Evolutionary conservation across 2,113 vertebrate genomes (phyloP).

Genomic region (Garra rufa): DNA sequence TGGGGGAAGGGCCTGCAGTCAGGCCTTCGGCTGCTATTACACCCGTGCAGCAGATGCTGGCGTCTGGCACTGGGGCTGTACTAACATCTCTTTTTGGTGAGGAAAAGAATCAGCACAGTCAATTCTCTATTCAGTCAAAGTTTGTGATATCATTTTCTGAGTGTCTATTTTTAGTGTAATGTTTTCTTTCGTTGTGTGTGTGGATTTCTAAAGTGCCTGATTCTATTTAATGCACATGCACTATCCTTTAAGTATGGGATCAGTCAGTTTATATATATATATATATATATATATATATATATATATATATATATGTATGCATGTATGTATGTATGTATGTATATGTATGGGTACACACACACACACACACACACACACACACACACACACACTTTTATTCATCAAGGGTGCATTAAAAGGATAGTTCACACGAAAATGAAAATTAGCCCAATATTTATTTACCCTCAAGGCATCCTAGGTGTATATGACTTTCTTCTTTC

Average conservation of each 20-base stretch:
- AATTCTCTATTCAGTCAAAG: background rate
- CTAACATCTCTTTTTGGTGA: slow-evolving; percentile 94
- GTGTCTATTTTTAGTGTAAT: background rate
- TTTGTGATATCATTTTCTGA: background rate
- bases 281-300: too few species aligned
- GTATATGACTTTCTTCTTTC: too few species aligned
- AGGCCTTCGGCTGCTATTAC: slow-evolving; percentile 77
- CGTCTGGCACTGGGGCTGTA: slow-evolving; percentile 90
- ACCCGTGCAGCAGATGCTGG: slow-evolving; percentile 93
- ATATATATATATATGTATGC: too few species aligned
- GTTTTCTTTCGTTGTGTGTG: background rate
- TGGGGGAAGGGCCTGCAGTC: slow-evolving; percentile 76
- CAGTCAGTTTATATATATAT: too few species aligned
- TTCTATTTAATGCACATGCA: background rate
- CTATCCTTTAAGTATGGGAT: background rate
- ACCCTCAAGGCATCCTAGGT: too few species aligned
- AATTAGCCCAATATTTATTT: too few species aligned
- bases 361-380: too few species aligned
- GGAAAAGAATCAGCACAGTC: slow-evolving; percentile 44
- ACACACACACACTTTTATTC: too few species aligned
- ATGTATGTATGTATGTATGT: too few species aligned
- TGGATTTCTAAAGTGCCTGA: background rate
- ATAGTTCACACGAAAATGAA: too few species aligned
- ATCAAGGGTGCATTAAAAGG: too few species aligned
- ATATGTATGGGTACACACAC: too few species aligned